These are phyloP conservation scores for Echinops telfairi DNA, from an alignment of 2,113 vertebrate genomes.

Conservation along the genomic window DNA sequence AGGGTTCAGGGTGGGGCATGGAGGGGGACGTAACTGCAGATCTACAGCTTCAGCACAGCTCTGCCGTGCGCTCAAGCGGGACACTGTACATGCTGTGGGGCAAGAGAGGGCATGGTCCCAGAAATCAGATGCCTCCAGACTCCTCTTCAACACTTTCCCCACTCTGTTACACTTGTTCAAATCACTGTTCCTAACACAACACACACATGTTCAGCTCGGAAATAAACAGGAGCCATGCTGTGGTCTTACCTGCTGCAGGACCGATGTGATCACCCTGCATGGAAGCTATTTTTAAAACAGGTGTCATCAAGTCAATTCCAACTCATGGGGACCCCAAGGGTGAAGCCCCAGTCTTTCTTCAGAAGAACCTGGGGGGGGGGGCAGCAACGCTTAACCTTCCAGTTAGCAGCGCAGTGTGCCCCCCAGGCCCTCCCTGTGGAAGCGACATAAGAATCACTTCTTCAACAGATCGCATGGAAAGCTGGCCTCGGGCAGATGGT, in stretches of 20 bases:
- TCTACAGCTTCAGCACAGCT: too few relatives aligned
- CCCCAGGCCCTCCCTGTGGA: neutral
- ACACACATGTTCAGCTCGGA: neutral
- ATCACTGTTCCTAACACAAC: slow-evolving; percentile 18
- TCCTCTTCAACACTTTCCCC: neutral
- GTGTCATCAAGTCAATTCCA: neutral
- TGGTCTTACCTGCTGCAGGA: neutral
- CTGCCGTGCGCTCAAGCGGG: neutral
- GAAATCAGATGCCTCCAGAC: neutral
- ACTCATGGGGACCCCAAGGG: neutral
- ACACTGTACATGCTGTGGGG: neutral
- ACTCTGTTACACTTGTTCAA: neutral
- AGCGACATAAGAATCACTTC: neutral
- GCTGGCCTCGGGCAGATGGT: neutral
- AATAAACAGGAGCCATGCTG: neutral
- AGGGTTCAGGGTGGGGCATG: neutral
- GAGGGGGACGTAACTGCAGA: neutral
- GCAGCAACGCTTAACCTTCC: neutral
- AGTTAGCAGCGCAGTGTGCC: neutral
- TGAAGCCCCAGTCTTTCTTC: neutral
- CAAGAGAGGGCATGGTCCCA: neutral
- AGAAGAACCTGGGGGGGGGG: neutral
- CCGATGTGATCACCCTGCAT: neutral
- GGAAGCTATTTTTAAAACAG: neutral
- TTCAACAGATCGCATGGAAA: neutral